A percentile compares a stretch with the other conserved stretches of the same genome.
phyloP scores from a whole-genome alignment of 1,140 invertebrate genomes.

The Drosophila micromelanica region DNA sequence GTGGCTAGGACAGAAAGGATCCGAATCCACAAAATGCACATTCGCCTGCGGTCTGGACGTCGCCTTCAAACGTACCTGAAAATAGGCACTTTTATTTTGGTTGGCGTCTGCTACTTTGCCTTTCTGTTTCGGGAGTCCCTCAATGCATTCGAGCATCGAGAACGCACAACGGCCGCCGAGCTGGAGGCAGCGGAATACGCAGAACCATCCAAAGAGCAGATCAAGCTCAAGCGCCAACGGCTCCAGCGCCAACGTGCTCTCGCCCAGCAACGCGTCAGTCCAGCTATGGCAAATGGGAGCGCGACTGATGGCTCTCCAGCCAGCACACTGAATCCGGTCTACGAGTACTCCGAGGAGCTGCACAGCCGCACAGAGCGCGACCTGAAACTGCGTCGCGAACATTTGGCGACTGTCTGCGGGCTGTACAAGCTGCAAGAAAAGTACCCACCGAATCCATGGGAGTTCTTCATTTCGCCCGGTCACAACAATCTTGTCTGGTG shows the following conservation, averaged over 20 bases:
- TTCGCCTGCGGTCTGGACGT: constrained; percentile 71
- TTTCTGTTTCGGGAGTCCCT: constrained; percentile 80
- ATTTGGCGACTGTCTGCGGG: constrained; percentile 65
- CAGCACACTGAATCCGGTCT: constrained; percentile 80
- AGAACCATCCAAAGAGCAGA: constrained; percentile 58
- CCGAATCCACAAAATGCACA: constrained; percentile 58
- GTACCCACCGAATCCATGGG: constrained; percentile 87
- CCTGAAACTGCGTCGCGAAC: constrained; percentile 55
- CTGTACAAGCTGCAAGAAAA: constrained; percentile 69
- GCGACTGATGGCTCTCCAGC: neutral
- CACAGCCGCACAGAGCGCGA: constrained; percentile 78
- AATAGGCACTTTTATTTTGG: constrained; percentile 62
- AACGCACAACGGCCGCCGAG: constrained; percentile 50
- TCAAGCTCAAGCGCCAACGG: constrained; percentile 65
- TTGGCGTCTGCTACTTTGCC: constrained; percentile 76
- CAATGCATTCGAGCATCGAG: constrained; percentile 75
- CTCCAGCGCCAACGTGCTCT: constrained; percentile 51
- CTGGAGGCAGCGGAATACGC: constrained; percentile 39
- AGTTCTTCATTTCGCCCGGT: constrained; percentile 90
- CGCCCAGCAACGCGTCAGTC: constrained; percentile 33
- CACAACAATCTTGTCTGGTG: constrained; percentile 91
- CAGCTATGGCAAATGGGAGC: constrained; percentile 8
- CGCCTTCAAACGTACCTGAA: constrained; percentile 77
- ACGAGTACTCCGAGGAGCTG: constrained; percentile 83
- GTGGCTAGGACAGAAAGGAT: constrained; percentile 10